Base-by-base conservation (phyloP, 1,140 invertebrate genomes). In the Branchinecta lynchi region DNA sequence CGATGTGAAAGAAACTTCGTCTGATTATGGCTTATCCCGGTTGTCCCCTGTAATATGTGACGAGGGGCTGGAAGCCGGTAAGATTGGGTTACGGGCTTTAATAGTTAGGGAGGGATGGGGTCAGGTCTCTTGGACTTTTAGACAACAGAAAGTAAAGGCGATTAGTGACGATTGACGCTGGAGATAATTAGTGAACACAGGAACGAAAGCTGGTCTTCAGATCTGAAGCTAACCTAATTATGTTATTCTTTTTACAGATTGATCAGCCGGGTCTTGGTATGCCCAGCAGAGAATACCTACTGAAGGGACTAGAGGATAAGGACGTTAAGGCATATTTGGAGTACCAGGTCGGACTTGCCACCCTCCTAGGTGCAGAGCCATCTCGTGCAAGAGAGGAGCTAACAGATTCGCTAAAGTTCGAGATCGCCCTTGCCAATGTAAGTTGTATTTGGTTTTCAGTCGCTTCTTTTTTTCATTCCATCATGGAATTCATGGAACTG, bases 381-480 rank as follows among this genome's bases (percentile, higher is more conserved):
- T 76, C 79, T 0, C 77, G 76, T n/a, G 93, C 92, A 0, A 77
- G 82, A 69, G 77, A 80, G 8, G 90, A 96, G 75, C 82, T 98
- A 60, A 83, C 81, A 21, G 86, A 91, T 67, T 90, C 93, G 0
- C 80, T 98, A 2, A 80, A 89, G 17, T 97, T 98, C 75, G 95
- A 99, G 82, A 92, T 92, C 15, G 82, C 86, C 72, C 81, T 99
- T 51, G 93, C 93, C n/a, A 94, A 95, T 77, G 91, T 93, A 82
- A 86, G 84, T 82, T 71, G 44, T 15, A 32, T 32, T 32, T 32
- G 32, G 32, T 44, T 5, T 8, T 67, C 15, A 65, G 32, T 7
- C 21, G 45, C n/a, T 15, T 60, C 46, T 71, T 9, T 17, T 21
- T 10, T 65, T 5, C 6, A 68, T 43, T 65, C 20, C 65, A 44